Base-by-base conservation (phyloP, 2,888 invertebrate species). In the Pilophorus perplexus region DNA sequence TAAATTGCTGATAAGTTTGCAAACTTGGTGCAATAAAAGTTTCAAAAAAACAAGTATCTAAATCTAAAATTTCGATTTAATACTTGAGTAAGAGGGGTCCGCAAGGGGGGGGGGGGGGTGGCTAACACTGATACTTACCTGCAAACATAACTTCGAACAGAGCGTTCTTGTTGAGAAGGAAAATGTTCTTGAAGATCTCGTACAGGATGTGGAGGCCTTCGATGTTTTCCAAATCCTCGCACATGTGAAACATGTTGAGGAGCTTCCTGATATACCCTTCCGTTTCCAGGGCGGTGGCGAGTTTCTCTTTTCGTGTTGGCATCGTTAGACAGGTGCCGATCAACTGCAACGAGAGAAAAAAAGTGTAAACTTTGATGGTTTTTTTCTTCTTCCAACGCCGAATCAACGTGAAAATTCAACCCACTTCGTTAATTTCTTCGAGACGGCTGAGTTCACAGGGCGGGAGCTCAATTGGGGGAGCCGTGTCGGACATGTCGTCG, bases 101-200 rank as follows among this genome's bases (percentile, higher is more conserved):
- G n/a, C n/a, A n/a, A n/a, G n/a, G n/a, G n/a, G n/a, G n/a, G n/a
- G 8, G 37, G 8, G n/a, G 37, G n/a, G n/a, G 37, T 37, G 8
- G 37, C 8, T 10, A 8, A 37, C 8, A n/a, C n/a, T n/a, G n/a
- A n/a, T n/a, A 72, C 71, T 76, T 76, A 75, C 80, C 93, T 72
- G 91, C 88, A 82, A 98, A 96, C 92, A 98, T 92, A 73, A 96
- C 92, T 79, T 97, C 98, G 79, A 97, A 96, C 57, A 98, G 82
- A 66, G 92, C 90, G 77, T 93, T 97, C 79, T 96, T 96, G 79
- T 99, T 99, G 73, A 99, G 84, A 77, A 98, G 85, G 80, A 99
- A 99, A 79, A 99, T 91, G 80, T 94, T 96, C 80, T 97, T 97
- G 77, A 99, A 95, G 77, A 99, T 98, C 79, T 97, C 94, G 76